Conservation (phyloP, 2,113 vertebrate genomes). For the Macquaria australasica region DNA sequence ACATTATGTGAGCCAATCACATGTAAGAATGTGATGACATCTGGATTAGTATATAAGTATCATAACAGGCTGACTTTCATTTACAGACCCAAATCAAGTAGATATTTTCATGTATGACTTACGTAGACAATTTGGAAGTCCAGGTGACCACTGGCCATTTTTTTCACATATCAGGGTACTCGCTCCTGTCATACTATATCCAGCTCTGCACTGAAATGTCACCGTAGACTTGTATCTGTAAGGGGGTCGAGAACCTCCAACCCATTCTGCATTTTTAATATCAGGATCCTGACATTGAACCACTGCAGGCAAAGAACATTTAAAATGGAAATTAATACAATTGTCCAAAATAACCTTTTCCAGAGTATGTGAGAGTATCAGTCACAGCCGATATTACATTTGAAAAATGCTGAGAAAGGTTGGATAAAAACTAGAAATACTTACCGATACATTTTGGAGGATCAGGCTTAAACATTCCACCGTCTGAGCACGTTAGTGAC, state of each 20-base stretch:
- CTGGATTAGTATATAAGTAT: background rate
- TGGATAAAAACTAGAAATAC: conserved; percentile 18
- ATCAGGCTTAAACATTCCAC: conserved; percentile 39
- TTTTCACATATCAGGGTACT: background rate
- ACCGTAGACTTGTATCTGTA: background rate
- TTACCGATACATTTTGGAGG: conserved; percentile 74
- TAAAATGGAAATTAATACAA: background rate
- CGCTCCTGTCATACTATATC: background rate
- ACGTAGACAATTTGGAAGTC: conserved; percentile 62
- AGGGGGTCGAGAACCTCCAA: background rate
- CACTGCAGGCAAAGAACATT: conserved; percentile 31
- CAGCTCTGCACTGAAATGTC: background rate
- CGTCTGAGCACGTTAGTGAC: background rate
- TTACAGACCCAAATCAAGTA: background rate
- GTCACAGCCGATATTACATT: background rate
- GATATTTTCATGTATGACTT: conserved; percentile 30
- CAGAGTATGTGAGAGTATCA: background rate
- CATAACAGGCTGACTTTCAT: background rate
- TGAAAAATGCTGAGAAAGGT: background rate
- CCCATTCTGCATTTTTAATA: accelerated
- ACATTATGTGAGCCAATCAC: background rate
- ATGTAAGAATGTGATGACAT: background rate
- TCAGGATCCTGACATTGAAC: background rate
- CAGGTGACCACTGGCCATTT: conserved; percentile 58
- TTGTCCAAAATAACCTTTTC: background rate